These are phyloP conservation scores for Smittia sp. DNA, from an alignment of 2,888 invertebrate species.

Conservation along the genomic window DNA sequence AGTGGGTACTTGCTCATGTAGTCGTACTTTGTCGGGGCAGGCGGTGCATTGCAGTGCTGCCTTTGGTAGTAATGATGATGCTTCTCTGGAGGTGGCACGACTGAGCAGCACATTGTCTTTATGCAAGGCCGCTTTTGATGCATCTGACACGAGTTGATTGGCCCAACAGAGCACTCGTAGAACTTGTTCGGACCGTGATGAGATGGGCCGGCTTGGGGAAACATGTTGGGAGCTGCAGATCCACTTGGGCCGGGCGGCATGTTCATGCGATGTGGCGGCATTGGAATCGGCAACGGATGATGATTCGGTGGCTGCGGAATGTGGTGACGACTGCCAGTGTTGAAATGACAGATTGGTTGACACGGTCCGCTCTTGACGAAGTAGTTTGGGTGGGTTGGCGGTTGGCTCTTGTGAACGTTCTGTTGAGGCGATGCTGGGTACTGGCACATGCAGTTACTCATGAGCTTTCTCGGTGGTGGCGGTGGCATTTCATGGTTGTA, in stretches of 20 bases:
- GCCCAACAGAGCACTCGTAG: slow-evolving; percentile 10
- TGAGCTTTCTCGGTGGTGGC: slow-evolving; percentile 22
- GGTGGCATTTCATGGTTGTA: slow-evolving; percentile 27
- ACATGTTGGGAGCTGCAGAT: not conserved
- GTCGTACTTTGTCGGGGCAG: slow-evolving; percentile 34
- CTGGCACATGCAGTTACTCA: slow-evolving; percentile 36
- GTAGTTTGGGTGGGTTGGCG: not conserved
- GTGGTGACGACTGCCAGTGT: slow-evolving; percentile 24
- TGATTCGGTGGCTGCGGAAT: slow-evolving; percentile 13
- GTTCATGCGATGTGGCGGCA: slow-evolving; percentile 11
- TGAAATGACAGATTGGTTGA: slow-evolving; percentile 31
- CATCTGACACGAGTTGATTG: slow-evolving; percentile 31
- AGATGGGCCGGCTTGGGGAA: slow-evolving; percentile 45
- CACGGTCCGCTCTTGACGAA: not conserved
- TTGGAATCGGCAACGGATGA: not conserved
- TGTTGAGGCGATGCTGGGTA: slow-evolving; percentile 10
- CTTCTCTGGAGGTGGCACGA: slow-evolving; percentile 32
- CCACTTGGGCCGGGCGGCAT: not conserved
- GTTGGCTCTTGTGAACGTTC: not conserved
- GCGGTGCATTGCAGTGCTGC: slow-evolving; percentile 7
- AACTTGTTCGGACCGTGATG: slow-evolving; percentile 47
- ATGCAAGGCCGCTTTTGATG: slow-evolving; percentile 37
- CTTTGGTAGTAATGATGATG: slow-evolving; percentile 26
- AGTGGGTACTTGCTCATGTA: slow-evolving; percentile 39
- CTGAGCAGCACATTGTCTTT: slow-evolving; percentile 31